Evolutionary conservation across 2,113 vertebrate genomes (phyloP), one percentile per base, ranked within the genome.

Genomic region (Cyprinodon tularosa): DNA sequence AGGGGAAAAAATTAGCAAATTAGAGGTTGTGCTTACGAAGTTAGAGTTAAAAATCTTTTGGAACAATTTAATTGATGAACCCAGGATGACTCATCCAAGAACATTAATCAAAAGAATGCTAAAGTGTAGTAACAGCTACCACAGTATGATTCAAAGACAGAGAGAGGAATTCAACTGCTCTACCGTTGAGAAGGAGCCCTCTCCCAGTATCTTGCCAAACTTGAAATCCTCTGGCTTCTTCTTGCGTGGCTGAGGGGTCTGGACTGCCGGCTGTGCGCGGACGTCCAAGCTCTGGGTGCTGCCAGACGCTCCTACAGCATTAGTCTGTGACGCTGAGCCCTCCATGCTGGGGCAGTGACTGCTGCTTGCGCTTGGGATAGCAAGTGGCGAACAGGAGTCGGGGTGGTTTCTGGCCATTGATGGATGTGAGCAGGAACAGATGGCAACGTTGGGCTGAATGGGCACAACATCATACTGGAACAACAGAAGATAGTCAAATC

Each of bases 101-200:
- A 70, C 68, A 84, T 87, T 79, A 82, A 82, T 84, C 76, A 86
- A 84, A 93, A 89, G 78, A 92, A 90, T 89, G 57, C 73, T 80
- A 86, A 61, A 86, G 83, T 91, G 84, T 88, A 87, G 70, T 73
- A 88, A 92, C 88, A 88, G 78, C 81, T 82, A 76, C 82, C 72
- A 53, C 39, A 12, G 36, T 48, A 77, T 68, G 76, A 85, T 73
- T 87, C 68, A 87, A 64, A 82, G 68, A 61, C 60, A 45, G 68
- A 73, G 68, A 73, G 66, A 66, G 76, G 85, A 88, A 90, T 81
- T 84, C 64, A 69, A 71, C 67, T 81, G 92, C 95, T 94, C 86
- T 93, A 97, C 98, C 82, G 98, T 99, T 3, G 98, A 99, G 86
- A 98, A 99, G 80, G 98, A 99, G 87, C 98, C 98, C 94, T 99